phyloP scores from a whole-genome alignment of 2,797 vertebrate genomes.

The Sebastes kiyomatsui region DNA sequence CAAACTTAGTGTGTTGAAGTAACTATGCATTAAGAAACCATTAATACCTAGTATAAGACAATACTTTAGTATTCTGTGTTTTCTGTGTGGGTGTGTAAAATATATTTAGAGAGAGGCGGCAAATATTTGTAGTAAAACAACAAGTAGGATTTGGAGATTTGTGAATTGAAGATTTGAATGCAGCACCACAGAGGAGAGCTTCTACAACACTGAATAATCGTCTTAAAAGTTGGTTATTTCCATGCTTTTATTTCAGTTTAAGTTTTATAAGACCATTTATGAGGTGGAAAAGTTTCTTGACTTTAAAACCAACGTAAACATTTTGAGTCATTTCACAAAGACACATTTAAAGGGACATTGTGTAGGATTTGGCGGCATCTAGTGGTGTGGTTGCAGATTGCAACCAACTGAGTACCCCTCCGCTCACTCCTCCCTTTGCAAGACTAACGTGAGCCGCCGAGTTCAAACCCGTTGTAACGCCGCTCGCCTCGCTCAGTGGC shows the following conservation, averaged over 20 bases:
- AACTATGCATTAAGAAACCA: background rate
- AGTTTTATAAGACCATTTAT: background rate
- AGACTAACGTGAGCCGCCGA: too few species aligned
- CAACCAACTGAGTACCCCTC: too few species aligned
- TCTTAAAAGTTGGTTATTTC: background rate
- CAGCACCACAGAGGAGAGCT: background rate
- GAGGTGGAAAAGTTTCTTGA: background rate
- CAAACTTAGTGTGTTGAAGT: background rate
- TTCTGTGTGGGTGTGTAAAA: background rate
- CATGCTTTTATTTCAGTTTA: background rate
- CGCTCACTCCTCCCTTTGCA: rapidly evolving
- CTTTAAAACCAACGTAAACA: background rate
- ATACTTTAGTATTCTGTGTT: background rate
- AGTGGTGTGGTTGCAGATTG: too few species aligned
- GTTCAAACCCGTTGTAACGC: too few species aligned
- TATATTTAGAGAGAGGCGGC: background rate
- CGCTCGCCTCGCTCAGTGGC: too few species aligned
- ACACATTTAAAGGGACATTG: background rate
- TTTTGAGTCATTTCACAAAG: background rate
- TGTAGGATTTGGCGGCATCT: too few species aligned
- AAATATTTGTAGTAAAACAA: background rate
- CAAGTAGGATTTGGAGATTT: background rate
- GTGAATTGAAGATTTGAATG: background rate
- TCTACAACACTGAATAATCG: background rate
- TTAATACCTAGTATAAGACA: background rate